Percentiles rank a stretch among this genome's conserved stretches.
phyloP scores from a whole-genome alignment of 2,113 vertebrate genomes.

The Oncorhynchus gorbuscha region DNA sequence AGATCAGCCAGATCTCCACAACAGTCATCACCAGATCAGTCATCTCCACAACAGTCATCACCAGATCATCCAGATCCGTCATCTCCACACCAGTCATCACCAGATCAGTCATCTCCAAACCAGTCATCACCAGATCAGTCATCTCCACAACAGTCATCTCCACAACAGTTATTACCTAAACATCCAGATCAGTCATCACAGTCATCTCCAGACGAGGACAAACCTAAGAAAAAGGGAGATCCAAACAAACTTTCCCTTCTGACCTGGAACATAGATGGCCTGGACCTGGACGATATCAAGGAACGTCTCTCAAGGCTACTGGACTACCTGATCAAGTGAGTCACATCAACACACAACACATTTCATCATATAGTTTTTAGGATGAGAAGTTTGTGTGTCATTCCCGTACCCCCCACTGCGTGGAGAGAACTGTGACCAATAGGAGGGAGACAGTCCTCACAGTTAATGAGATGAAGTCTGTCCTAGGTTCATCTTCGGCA shows the following conservation, averaged over 20 bases:
- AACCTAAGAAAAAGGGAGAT: constrained; percentile 57
- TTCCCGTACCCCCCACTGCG: not conserved
- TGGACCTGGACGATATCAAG: constrained; percentile 68
- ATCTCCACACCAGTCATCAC: not conserved
- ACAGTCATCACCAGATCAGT: not conserved
- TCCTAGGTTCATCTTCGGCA: not conserved
- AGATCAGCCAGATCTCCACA: constrained; percentile 21
- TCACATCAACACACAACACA: not conserved
- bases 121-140: not conserved
- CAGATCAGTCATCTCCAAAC: constrained; percentile 10
- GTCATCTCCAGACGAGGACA: not conserved
- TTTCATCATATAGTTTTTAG: no score
- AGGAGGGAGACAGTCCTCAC: not conserved
- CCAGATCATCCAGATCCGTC: constrained; percentile 14
- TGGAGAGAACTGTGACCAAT: not conserved
- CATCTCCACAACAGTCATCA: constrained; percentile 16
- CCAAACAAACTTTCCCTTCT: constrained; percentile 73
- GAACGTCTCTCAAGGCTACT: constrained; percentile 74
- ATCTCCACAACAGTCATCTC: constrained; percentile 17
- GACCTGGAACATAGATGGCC: constrained; percentile 83
- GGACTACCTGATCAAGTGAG: constrained; percentile 71
- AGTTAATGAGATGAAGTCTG: not conserved
- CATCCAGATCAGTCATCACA: not conserved
- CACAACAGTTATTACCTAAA: not conserved
- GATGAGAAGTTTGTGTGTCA: not conserved